phyloP scores from a whole-genome alignment of 2,888 invertebrate species.

The Andrena bicolor region DNA sequence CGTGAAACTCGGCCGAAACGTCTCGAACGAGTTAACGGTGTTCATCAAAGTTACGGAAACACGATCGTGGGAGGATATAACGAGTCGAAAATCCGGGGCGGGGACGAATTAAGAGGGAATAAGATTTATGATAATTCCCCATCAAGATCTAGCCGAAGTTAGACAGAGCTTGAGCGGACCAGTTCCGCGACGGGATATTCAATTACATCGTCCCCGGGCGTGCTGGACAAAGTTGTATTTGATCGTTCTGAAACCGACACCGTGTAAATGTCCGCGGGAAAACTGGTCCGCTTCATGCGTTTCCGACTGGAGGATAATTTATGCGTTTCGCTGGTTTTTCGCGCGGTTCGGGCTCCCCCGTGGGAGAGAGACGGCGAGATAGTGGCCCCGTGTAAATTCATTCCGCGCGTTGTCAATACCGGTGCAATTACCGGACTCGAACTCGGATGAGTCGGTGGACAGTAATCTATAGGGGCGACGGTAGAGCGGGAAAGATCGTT shows the following conservation, averaged over 20 bases:
- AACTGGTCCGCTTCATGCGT: conserved; percentile 19
- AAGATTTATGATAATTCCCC: conserved; percentile 54
- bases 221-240: conserved; percentile 35
- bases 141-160: conserved; percentile 31
- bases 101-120: conserved; percentile 39
- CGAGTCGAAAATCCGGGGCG: conserved; percentile 19
- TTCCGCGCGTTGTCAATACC: conserved; percentile 36
- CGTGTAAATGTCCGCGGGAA: conserved; percentile 39
- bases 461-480: conserved; percentile 29
- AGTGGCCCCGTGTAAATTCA: conserved; percentile 25
- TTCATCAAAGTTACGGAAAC: conserved; percentile 53
- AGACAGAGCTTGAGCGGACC: conserved; percentile 5
- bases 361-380: no score
- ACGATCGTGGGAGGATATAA: conserved; percentile 4
- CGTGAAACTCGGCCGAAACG: conserved; percentile 18
- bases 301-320: conserved; percentile 45
- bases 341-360: not conserved
- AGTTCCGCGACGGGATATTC: conserved; percentile 24
- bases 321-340: conserved; percentile 16
- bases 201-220: conserved; percentile 49
- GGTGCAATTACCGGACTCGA: conserved; percentile 34
- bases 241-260: conserved; percentile 43
- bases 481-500: conserved; percentile 19
- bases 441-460: conserved; percentile 38
- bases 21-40: conserved; percentile 48